Conservation (phyloP, 2,888 invertebrate genomes). For the Cylloceria caligata region DNA sequence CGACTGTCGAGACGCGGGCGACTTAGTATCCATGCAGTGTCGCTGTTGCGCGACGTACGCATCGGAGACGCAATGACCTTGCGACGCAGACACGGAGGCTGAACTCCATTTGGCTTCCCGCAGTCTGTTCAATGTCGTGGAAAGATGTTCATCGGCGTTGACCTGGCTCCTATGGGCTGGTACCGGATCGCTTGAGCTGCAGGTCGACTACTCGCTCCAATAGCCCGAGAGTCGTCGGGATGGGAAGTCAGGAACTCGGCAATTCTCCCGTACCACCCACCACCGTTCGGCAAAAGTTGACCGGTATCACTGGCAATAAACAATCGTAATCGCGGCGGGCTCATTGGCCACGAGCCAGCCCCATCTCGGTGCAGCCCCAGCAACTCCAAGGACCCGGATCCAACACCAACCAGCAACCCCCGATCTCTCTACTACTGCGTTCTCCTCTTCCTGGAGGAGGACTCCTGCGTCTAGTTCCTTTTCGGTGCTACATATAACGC, state of each 20-base stretch:
- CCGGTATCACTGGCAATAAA: slow-evolving; percentile 78
- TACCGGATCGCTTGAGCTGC: slow-evolving; percentile 50
- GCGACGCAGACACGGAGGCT: slow-evolving; percentile 60
- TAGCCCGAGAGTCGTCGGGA: slow-evolving; percentile 38
- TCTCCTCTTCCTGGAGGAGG: too few relatives aligned
- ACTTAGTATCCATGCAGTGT: background rate
- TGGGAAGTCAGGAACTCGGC: slow-evolving; percentile 61
- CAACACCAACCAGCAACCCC: slow-evolving; percentile 32
- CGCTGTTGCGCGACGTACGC: slow-evolving; percentile 36
- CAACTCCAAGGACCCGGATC: slow-evolving; percentile 53
- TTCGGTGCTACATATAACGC: background rate
- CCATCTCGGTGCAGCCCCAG: slow-evolving; percentile 55
- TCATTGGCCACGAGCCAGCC: slow-evolving; percentile 73
- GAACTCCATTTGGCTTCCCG: slow-evolving; percentile 70
- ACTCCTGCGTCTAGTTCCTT: slow-evolving; percentile 28
- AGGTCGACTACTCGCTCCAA: slow-evolving; percentile 46
- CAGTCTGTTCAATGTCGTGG: slow-evolving; percentile 76
- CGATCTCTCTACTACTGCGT: background rate
- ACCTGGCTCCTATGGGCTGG: slow-evolving; percentile 60
- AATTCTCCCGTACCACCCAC: slow-evolving; percentile 61
- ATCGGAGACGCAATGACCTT: slow-evolving; percentile 41
- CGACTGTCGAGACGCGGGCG: background rate
- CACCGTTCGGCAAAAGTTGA: slow-evolving; percentile 77
- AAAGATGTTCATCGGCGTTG: slow-evolving; percentile 78
- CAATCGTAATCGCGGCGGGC: slow-evolving; percentile 77